Conservation (phyloP, 2,797 vertebrate genomes). For the Dendrocincla tyrannina region DNA sequence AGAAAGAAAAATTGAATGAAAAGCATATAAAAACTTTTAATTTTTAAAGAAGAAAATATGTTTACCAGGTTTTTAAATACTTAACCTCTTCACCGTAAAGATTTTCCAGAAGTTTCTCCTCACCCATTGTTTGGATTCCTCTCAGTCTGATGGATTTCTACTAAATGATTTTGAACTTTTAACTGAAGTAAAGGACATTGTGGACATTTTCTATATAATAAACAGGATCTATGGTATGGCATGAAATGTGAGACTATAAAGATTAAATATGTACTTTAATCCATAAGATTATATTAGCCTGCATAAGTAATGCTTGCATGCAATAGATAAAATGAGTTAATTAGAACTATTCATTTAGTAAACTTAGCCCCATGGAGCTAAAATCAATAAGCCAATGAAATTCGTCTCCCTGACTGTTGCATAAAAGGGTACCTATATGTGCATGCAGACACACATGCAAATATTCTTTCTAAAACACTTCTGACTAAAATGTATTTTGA, state of each 20-base stretch:
- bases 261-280: neutral
- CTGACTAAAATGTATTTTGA: neutral
- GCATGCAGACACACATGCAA: neutral
- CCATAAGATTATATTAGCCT: neutral
- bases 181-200: neutral
- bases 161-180: neutral
- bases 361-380: neutral
- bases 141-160: neutral
- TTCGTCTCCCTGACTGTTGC: rapidly evolving
- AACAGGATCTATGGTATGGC: neutral
- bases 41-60: neutral
- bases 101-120: neutral
- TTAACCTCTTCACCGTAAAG: neutral
- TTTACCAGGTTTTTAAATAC: neutral
- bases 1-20: neutral
- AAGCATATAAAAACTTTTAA: neutral
- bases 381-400: neutral
- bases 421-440: rapidly evolving
- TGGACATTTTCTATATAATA: neutral
- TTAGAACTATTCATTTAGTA: neutral
- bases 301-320: neutral
- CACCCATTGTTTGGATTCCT: neutral
- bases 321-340: neutral
- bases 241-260: neutral
- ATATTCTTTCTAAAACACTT: neutral